Conservation (phyloP, 2,113 vertebrate genomes). For the Megatriorchis doriae region DNA sequence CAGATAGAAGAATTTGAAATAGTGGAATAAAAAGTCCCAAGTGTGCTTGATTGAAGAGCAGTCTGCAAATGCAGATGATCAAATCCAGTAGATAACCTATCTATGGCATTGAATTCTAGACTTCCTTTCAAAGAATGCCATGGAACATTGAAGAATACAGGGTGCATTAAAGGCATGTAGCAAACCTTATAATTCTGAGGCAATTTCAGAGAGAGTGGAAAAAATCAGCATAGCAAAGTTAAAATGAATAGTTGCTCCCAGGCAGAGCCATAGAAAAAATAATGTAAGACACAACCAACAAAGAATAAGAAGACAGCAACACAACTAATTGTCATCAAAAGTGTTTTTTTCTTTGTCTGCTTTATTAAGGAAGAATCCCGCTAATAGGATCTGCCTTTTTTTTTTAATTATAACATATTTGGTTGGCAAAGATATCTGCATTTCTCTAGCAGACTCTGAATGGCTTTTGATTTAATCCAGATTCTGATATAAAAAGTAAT, state of each 20-base stretch:
- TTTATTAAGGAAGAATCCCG: not conserved
- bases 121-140: not conserved
- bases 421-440: not conserved
- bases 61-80: constrained; percentile 14
- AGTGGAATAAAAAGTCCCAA: not conserved
- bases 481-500: not conserved
- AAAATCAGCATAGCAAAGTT: not conserved
- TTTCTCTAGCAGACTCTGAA: not conserved
- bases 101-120: constrained; percentile 35
- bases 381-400: not conserved
- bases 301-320: not conserved
- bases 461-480: not conserved
- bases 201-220: not conserved
- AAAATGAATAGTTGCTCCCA: not conserved
- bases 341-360: not conserved
- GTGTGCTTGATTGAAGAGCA: constrained; percentile 34
- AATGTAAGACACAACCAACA: not conserved
- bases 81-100: constrained; percentile 21
- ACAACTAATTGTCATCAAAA: not conserved
- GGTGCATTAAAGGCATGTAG: not conserved
- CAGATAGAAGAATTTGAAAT: constrained; percentile 22
- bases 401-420: not conserved
- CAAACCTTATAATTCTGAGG: not conserved
- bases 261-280: not conserved
- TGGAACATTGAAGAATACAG: not conserved